Evolutionary conservation across 35 echinoderm and acorn worm species (phyloP).

Genomic region (Anneissia japonica): DNA sequence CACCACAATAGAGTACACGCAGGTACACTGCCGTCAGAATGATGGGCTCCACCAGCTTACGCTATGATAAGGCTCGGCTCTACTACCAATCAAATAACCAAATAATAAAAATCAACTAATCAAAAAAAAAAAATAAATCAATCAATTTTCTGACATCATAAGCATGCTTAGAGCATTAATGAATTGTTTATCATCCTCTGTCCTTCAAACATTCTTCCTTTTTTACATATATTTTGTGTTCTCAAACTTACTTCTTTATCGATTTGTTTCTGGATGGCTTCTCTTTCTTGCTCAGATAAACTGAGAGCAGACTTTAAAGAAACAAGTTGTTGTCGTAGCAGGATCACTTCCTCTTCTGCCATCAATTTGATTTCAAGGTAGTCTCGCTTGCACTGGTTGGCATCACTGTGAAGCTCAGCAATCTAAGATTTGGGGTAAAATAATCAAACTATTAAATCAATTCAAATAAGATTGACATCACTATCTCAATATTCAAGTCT

Average conservation of each 20-base stretch:
- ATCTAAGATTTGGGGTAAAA: too few relatives aligned
- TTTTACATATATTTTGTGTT: too few relatives aligned
- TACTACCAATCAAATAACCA: neutral
- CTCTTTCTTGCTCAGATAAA: constrained; percentile 73
- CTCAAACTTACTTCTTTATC: constrained; percentile 74
- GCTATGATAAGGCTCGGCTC: neutral
- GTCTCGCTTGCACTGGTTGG: constrained; percentile 70
- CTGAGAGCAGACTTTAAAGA: constrained; percentile 70
- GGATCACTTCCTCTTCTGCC: constrained; percentile 92
- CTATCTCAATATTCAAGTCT: too few relatives aligned
- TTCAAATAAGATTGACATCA: too few relatives aligned
- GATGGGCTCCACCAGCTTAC: neutral
- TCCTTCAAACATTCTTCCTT: too few relatives aligned
- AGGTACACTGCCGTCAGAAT: too few relatives aligned
- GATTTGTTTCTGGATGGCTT: constrained; percentile 66
- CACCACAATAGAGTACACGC: too few relatives aligned
- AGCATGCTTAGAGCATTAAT: neutral
- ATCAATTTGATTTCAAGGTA: constrained; percentile 88
- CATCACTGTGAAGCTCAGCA: constrained; percentile 23
- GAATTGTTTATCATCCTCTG: too few relatives aligned
- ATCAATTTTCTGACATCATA: neutral
- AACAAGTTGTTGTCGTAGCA: constrained; percentile 78
- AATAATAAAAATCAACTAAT: neutral
- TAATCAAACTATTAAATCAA: too few relatives aligned
- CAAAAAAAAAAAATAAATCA: neutral